A percentile compares a stretch with the other conserved stretches of the same genome.
Evolutionary conservation across 2,113 vertebrate species (phyloP).

Genomic region (Elephas maximus): DNA sequence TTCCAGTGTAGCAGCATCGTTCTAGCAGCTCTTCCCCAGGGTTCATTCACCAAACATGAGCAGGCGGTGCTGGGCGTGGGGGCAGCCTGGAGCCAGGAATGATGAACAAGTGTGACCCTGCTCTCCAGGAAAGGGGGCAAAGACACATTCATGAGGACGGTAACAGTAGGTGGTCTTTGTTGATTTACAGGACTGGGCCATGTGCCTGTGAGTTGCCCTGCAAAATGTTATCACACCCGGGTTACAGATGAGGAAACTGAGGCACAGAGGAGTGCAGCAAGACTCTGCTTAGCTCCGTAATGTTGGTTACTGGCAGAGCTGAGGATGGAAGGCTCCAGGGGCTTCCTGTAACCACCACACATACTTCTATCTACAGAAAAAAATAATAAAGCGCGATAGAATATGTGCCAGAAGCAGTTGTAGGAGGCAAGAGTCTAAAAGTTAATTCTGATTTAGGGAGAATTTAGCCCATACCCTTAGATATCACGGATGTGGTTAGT

Average conservation of each 20-base stretch:
- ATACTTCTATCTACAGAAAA: not conserved
- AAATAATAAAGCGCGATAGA: not conserved
- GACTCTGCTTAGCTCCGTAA: accelerated
- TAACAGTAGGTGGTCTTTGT: accelerated
- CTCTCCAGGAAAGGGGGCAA: not conserved
- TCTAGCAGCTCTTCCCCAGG: accelerated
- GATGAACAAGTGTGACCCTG: not conserved
- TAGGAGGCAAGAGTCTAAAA: not conserved
- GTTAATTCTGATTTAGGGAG: not conserved
- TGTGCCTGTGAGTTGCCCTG: accelerated
- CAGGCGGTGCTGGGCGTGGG: not conserved
- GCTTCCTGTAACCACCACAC: not conserved
- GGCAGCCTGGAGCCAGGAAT: not conserved
- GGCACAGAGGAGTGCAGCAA: accelerated
- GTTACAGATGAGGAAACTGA: accelerated
- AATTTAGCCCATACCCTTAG: not conserved
- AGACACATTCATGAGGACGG: accelerated
- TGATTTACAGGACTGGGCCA: accelerated
- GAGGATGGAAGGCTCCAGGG: not conserved
- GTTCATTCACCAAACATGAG: accelerated
- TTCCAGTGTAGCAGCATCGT: accelerated
- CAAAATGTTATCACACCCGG: accelerated
- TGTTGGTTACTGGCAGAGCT: too few species aligned
- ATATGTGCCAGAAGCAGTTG: too few species aligned
- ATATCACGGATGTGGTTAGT: not conserved